A percentile compares a stretch with the other conserved stretches of the same genome.
Evolutionary conservation across 2,113 vertebrate species (phyloP).

Genomic region (Lophotis ruficrista): DNA sequence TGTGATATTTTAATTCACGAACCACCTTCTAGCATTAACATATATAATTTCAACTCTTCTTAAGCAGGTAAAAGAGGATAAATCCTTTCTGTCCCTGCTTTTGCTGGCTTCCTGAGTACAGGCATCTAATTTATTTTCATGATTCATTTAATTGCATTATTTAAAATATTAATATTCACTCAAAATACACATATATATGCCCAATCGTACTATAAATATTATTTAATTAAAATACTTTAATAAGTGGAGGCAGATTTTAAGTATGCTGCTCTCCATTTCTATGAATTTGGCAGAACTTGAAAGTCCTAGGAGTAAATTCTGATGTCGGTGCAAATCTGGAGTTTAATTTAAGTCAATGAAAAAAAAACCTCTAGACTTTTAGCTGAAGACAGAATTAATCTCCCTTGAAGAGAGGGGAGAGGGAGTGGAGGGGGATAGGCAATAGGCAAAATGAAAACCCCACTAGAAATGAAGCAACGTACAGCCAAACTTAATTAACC

Average conservation of each 20-base stretch:
- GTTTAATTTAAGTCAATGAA: slow-evolving; percentile 12
- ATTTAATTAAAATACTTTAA: slow-evolving; percentile 29
- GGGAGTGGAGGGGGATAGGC: background rate
- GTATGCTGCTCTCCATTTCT: background rate
- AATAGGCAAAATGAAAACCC: background rate
- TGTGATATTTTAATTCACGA: slow-evolving; percentile 42
- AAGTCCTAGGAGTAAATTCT: slow-evolving; percentile 11
- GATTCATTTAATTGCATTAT: background rate
- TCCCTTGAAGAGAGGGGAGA: background rate
- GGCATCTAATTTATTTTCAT: background rate
- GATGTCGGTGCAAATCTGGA: slow-evolving; percentile 17
- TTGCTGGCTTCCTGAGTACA: background rate
- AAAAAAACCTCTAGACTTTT: background rate
- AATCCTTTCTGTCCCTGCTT: background rate
- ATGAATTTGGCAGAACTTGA: slow-evolving; percentile 10
- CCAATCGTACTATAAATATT: slow-evolving; percentile 6
- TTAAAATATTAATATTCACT: background rate
- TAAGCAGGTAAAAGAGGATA: background rate
- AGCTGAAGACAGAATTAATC: background rate
- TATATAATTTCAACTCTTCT: background rate
- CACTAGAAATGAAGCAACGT: background rate
- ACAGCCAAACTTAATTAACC: background rate
- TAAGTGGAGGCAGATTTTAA: background rate
- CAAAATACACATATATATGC: background rate
- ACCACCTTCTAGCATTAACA: background rate